Conservation (phyloP, 2,888 invertebrate species). For the Clostera curtula region DNA sequence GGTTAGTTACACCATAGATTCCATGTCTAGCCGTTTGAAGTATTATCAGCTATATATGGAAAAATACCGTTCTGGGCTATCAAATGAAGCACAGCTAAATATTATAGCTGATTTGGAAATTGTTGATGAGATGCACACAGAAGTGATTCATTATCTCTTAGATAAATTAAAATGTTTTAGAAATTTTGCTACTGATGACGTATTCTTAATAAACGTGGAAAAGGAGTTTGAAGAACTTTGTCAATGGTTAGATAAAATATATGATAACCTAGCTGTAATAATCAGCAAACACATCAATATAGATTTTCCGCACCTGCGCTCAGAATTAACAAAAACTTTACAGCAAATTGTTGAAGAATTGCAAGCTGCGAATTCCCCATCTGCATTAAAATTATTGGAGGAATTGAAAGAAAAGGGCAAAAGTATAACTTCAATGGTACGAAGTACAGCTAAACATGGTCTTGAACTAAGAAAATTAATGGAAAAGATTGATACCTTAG, state of each 20-base stretch:
- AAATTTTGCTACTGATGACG: slow-evolving; percentile 29
- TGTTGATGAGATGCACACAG: slow-evolving; percentile 59
- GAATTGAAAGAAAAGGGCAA: slow-evolving; percentile 41
- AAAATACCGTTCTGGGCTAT: slow-evolving; percentile 27
- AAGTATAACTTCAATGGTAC: slow-evolving; percentile 44
- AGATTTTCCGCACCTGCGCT: slow-evolving; percentile 33
- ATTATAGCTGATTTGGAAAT: slow-evolving; percentile 54
- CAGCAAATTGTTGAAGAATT: slow-evolving; percentile 52
- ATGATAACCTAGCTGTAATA: slow-evolving; percentile 42
- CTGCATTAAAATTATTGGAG: slow-evolving; percentile 33
- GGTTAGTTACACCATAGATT: slow-evolving; percentile 51
- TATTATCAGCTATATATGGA: slow-evolving; percentile 50
- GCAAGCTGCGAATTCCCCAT: slow-evolving; percentile 26
- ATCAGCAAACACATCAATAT: slow-evolving; percentile 44
- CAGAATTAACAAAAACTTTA: slow-evolving; percentile 48
- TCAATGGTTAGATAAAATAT: slow-evolving; percentile 54
- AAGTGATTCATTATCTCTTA: slow-evolving; percentile 32
- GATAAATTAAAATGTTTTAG: slow-evolving; percentile 46
- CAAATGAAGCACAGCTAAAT: slow-evolving; percentile 35
- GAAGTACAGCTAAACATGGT: slow-evolving; percentile 37
- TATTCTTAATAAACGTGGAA: slow-evolving; percentile 38
- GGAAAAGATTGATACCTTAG: slow-evolving; percentile 46
- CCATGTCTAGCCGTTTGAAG: slow-evolving; percentile 42
- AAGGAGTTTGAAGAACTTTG: slow-evolving; percentile 41
- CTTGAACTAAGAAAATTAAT: slow-evolving; percentile 52